phyloP scores from a whole-genome alignment of 1,140 invertebrate genomes.

The Macrotrachela quadricornifera region DNA sequence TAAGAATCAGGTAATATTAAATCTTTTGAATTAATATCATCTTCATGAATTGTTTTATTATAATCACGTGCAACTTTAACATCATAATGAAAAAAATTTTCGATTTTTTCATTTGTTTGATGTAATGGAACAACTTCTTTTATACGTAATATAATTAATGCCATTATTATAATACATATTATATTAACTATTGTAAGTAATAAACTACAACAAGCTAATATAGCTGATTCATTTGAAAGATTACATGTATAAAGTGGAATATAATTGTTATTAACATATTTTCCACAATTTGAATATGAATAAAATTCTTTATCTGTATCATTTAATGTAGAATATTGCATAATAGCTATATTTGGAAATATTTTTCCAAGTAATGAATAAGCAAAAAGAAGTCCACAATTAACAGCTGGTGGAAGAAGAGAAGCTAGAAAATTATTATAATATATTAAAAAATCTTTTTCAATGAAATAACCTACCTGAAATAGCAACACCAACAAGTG shows the following conservation, averaged over 20 bases:
- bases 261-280: constrained; percentile 18
- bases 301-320: too few relatives aligned
- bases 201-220: constrained; percentile 54
- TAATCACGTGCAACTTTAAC: too few relatives aligned
- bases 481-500: constrained; percentile 64
- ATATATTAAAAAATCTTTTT: too few relatives aligned
- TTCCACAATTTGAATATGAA: constrained; percentile 10
- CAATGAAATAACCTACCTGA: constrained; percentile 25
- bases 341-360: too few relatives aligned
- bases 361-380: too few relatives aligned
- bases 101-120: too few relatives aligned
- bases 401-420: constrained; percentile 57
- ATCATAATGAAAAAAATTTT: too few relatives aligned
- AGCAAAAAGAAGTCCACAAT: constrained; percentile 17
- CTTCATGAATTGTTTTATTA: too few relatives aligned
- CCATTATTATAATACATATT: constrained; percentile 57
- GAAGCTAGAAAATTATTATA: constrained; percentile 35
- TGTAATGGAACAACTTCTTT: too few relatives aligned
- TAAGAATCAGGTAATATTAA: too few relatives aligned
- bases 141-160: constrained; percentile 42
- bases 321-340: too few relatives aligned
- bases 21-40: too few relatives aligned
- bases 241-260: constrained; percentile 18
- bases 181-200: constrained; percentile 59
- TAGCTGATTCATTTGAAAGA: constrained; percentile 43